Evolutionary conservation across 2,888 invertebrate species (phyloP).

Genomic region (Phragmatobia fuliginosa): DNA sequence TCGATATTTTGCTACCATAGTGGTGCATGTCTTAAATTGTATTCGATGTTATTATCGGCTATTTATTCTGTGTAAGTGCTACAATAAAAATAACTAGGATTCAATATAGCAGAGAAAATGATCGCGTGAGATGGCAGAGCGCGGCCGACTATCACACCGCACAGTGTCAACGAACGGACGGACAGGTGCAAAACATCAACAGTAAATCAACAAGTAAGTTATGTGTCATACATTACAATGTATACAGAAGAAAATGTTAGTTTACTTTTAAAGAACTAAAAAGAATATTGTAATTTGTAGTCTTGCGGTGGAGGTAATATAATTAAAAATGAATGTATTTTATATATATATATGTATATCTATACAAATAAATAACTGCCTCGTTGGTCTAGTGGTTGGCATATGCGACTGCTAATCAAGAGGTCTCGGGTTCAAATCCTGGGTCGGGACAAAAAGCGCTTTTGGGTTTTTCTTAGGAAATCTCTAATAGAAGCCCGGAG

Average conservation of each 20-base stretch:
- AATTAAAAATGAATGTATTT: too few relatives aligned
- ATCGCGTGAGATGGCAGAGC: slow-evolving; percentile 49
- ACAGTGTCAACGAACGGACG: slow-evolving; percentile 14
- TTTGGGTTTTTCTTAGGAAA: too few relatives aligned
- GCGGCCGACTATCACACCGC: slow-evolving; percentile 28
- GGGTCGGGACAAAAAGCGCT: too few relatives aligned
- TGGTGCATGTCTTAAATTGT: not conserved
- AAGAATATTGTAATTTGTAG: too few relatives aligned
- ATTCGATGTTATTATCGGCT: not conserved
- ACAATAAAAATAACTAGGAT: slow-evolving; percentile 54
- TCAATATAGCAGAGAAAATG: slow-evolving; percentile 46
- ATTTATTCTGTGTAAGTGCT: slow-evolving; percentile 44
- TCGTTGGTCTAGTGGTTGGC: too few relatives aligned
- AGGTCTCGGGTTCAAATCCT: too few relatives aligned
- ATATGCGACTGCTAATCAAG: too few relatives aligned
- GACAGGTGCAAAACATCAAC: slow-evolving; percentile 24
- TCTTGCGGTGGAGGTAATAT: too few relatives aligned
- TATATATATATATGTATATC: too few relatives aligned
- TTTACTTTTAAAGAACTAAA: too few relatives aligned
- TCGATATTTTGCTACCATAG: not conserved
- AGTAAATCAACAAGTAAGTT: slow-evolving; percentile 17
- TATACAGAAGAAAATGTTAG: not conserved
- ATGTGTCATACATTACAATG: not conserved
- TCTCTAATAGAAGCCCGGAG: too few relatives aligned
- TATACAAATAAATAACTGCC: too few relatives aligned